phyloP scores from a whole-genome alignment of 1,140 invertebrate species.

The Plodia interpunctella region DNA sequence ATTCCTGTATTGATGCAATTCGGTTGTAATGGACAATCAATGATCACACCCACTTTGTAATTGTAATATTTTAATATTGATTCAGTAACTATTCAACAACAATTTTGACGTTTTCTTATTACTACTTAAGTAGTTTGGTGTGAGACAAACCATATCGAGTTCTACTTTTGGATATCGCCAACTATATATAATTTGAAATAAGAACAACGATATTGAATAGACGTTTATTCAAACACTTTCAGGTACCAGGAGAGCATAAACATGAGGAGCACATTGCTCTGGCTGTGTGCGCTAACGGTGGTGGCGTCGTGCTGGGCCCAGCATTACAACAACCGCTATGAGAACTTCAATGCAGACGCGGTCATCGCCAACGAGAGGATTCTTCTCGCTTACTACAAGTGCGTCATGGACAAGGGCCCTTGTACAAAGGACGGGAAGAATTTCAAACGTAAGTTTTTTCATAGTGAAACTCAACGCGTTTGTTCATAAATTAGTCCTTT shows the following conservation, averaged over 20 bases:
- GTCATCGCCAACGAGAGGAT: conserved; percentile 83
- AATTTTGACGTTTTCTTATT: too few relatives aligned
- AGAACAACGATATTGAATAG: too few relatives aligned
- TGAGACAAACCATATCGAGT: too few relatives aligned
- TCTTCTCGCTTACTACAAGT: conserved; percentile 83
- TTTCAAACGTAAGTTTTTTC: conserved; percentile 55
- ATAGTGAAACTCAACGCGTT: not conserved
- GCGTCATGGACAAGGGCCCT: conserved; percentile 82
- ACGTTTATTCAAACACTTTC: conserved; percentile 11
- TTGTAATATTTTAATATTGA: too few relatives aligned
- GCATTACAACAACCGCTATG: conserved; percentile 62
- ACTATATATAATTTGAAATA: too few relatives aligned
- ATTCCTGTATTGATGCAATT: too few relatives aligned
- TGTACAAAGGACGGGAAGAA: conserved; percentile 82
- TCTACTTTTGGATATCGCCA: too few relatives aligned
- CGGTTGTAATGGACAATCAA: too few relatives aligned
- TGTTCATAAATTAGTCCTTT: not conserved
- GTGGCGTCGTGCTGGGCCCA: conserved; percentile 46
- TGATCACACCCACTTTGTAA: too few relatives aligned
- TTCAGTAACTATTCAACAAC: too few relatives aligned
- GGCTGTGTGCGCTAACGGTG: conserved; percentile 50
- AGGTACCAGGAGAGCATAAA: conserved; percentile 23
- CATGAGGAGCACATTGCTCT: conserved; percentile 44
- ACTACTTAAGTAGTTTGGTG: too few relatives aligned
- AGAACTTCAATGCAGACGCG: conserved; percentile 82